Percentiles rank a stretch among this genome's conserved stretches.
Evolutionary conservation across 2,113 vertebrate genomes (phyloP).

Genomic region (Phalacrocorax carbo): DNA sequence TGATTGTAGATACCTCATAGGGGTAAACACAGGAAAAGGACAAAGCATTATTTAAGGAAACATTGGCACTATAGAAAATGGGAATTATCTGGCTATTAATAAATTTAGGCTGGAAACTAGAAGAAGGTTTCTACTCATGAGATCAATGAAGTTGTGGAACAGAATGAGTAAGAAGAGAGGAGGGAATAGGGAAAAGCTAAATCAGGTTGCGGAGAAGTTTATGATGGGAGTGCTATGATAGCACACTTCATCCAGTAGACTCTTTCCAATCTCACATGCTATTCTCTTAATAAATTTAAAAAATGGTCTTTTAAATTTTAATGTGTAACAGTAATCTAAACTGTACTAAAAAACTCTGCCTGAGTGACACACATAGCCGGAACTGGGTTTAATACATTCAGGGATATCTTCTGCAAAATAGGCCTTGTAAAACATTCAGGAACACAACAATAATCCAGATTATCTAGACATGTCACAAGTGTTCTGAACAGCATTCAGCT

Average conservation of each 20-base stretch:
- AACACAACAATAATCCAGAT: background rate
- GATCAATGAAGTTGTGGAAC: background rate
- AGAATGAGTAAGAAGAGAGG: background rate
- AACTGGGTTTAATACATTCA: background rate
- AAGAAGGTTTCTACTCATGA: background rate
- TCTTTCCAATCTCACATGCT: background rate
- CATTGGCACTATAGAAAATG: background rate
- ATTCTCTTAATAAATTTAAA: background rate
- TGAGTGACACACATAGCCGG: background rate
- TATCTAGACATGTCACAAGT: background rate
- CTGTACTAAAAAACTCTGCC: background rate
- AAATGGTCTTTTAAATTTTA: background rate
- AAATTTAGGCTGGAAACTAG: background rate
- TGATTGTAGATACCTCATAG: constrained; percentile 1
- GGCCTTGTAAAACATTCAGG: background rate
- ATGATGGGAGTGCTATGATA: background rate
- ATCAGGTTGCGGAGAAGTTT: background rate
- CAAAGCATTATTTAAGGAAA: background rate
- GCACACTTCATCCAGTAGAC: background rate
- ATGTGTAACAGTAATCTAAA: background rate
- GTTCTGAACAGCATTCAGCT: background rate
- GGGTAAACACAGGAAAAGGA: background rate
- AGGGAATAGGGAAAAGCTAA: background rate
- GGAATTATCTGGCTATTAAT: constrained; percentile 15
- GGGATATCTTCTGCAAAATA: background rate